phyloP scores from a whole-genome alignment of 2,888 invertebrate genomes.

The Nyleta sp. region DNA sequence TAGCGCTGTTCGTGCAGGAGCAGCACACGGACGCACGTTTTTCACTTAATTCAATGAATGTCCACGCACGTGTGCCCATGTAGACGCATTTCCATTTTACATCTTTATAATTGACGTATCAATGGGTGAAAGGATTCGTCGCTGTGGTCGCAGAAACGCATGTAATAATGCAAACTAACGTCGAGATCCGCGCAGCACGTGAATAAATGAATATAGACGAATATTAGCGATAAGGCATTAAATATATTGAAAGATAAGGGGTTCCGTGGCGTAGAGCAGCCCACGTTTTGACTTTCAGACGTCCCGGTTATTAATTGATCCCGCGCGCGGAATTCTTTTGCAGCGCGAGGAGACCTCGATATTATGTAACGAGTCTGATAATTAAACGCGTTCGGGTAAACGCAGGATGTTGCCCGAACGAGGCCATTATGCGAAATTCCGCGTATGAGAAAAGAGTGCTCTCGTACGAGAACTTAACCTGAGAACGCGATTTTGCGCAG shows the following conservation, averaged over 20 bases:
- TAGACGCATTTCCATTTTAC: conserved; percentile 66
- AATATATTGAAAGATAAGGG: conserved; percentile 48
- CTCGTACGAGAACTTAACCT: conserved; percentile 24
- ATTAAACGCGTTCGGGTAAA: not conserved
- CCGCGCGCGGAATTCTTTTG: too few relatives aligned
- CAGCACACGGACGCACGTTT: conserved; percentile 36
- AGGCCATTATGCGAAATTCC: conserved; percentile 29
- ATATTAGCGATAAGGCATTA: conserved; percentile 50
- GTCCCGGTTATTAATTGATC: too few relatives aligned
- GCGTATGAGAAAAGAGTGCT: conserved; percentile 17
- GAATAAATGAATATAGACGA: conserved; percentile 60
- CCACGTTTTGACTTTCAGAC: conserved; percentile 37
- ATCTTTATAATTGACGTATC: conserved; percentile 70
- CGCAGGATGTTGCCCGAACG: conserved; percentile 22
- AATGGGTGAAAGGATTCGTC: conserved; percentile 67
- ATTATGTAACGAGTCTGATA: not conserved
- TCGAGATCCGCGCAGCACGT: conserved; percentile 40
- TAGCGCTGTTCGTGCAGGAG: conserved; percentile 20
- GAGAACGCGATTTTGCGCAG: conserved; percentile 23
- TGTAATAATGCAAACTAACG: conserved; percentile 58
- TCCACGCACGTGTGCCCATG: conserved; percentile 60
- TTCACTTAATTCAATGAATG: conserved; percentile 50
- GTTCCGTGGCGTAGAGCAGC: conserved; percentile 37
- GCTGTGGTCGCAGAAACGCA: conserved; percentile 62
- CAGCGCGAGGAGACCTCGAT: conserved; percentile 4